A percentile compares a stretch with the other conserved stretches of the same genome.
Conservation (phyloP, 2,888 invertebrate genomes). For the Biston betularia region DNA sequence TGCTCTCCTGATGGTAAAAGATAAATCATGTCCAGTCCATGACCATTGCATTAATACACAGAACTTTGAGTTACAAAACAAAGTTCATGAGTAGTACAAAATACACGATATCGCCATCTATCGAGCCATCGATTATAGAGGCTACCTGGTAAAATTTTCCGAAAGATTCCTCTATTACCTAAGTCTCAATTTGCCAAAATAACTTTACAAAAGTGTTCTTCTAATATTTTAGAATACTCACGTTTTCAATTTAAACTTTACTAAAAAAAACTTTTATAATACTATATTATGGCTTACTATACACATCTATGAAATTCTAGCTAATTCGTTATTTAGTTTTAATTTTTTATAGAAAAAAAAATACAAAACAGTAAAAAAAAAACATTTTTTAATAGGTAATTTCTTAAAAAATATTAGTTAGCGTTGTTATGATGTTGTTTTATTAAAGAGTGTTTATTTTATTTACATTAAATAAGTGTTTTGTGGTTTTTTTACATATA, state of each 20-base stretch:
- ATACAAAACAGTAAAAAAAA: neutral
- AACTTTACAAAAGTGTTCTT: neutral
- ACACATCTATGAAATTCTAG: neutral
- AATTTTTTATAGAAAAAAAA: neutral
- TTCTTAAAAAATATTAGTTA: conserved; percentile 17
- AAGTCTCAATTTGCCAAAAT: neutral
- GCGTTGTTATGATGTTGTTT: neutral
- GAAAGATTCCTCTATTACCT: neutral
- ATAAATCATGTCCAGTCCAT: no score
- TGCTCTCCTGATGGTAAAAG: no score
- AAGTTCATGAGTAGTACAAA: no score
- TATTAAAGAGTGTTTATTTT: conserved; percentile 14
- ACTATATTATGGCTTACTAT: neutral
- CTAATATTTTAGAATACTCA: neutral
- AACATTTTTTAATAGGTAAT: conserved; percentile 4
- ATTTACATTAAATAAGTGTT: conserved; percentile 11
- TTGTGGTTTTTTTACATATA: conserved; percentile 25
- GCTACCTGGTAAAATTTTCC: no score
- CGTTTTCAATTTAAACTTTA: neutral
- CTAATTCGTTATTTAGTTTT: neutral
- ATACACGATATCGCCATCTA: no score
- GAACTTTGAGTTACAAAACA: no score
- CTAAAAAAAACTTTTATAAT: neutral
- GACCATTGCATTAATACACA: no score
- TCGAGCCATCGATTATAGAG: no score